Conservation (phyloP, 1,140 invertebrate genomes). For the Lepidurus arcticus region DNA sequence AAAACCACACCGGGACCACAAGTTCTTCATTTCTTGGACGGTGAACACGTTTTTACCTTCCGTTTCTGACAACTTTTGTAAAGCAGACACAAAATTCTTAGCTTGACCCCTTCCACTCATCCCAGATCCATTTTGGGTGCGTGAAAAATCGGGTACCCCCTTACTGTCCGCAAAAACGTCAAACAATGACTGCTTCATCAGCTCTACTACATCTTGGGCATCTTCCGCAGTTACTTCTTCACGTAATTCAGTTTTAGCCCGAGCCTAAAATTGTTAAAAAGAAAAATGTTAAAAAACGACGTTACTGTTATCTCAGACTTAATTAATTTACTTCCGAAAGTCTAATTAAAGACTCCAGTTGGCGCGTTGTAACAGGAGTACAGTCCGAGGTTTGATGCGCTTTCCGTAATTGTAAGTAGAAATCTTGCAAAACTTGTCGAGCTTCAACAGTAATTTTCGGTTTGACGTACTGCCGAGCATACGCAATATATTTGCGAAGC, state of each 20-base stretch:
- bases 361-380: slow-evolving; percentile 72
- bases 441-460: slow-evolving; percentile 68
- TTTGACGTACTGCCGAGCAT: slow-evolving; percentile 81
- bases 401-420: slow-evolving; percentile 72
- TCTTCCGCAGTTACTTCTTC: slow-evolving; percentile 70
- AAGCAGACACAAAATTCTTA: slow-evolving; percentile 64
- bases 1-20: slow-evolving; percentile 59
- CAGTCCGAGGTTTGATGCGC: slow-evolving; percentile 56
- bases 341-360: slow-evolving; percentile 81
- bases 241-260: slow-evolving; percentile 76
- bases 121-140: slow-evolving; percentile 65
- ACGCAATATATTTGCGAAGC: slow-evolving; percentile 83
- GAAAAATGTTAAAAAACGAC: slow-evolving; percentile 29
- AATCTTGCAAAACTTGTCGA: slow-evolving; percentile 62
- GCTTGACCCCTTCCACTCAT: slow-evolving; percentile 64
- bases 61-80: slow-evolving; percentile 58
- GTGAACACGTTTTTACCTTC: slow-evolving; percentile 65
- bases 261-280: slow-evolving; percentile 52
- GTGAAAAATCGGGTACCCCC: slow-evolving; percentile 60
- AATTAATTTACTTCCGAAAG: slow-evolving; percentile 64
- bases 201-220: slow-evolving; percentile 77
- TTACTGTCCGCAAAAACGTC: slow-evolving; percentile 67
- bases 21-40: slow-evolving; percentile 65
- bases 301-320: background rate
- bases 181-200: slow-evolving; percentile 72